Base-by-base conservation (phyloP, 2,888 invertebrate genomes). In the Stenichneumon culpator region DNA sequence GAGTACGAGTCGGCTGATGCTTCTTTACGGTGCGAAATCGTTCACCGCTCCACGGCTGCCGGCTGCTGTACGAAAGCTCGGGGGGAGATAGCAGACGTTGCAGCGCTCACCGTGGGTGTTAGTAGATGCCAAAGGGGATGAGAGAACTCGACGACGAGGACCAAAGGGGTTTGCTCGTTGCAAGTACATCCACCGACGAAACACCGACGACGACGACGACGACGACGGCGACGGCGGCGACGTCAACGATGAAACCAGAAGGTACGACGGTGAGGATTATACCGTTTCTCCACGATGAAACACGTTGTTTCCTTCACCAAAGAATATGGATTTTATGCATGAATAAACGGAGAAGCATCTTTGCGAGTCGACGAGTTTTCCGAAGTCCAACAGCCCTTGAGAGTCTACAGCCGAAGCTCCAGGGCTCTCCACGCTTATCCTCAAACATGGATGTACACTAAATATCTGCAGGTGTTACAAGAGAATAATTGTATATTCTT, bases 241-340 rank as follows among this genome's bases (percentile, higher is more conserved):
- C 65, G 36, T n/a, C 57, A 63, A 74, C 74, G 74, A 60, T 47
- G 65, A 75, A 28, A 50, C 36, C 36, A 50, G 50, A 54, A 60
- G 73, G 68, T 50, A 74, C 74, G 79, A 69, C 57, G 84, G 52
- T 36, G 39, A 79, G 79, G 84, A 78, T 75, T 87, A 84, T 86
- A 82, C 86, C 87, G 89, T 85, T 90, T 90, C 88, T 87, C 87
- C 86, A 87, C 89, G 91, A 92, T 88, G 89, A 88, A 88, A 88
- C 90, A 89, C 90, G 89, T 89, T 91, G 91, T 90, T 90, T 90
- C 86, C 90, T 90, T 73, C 79, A 77, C 88, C 90, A 89, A 92
- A 91, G 92, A 92, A 91, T 92, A 92, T 92, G 90, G 91, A 92
- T 92, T 92, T 92, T 90, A 91, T 90, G 92, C 91, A 89, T 88